Evolutionary conservation across 2,113 vertebrate genomes (phyloP).

Genomic region (Hystrix cristata): DNA sequence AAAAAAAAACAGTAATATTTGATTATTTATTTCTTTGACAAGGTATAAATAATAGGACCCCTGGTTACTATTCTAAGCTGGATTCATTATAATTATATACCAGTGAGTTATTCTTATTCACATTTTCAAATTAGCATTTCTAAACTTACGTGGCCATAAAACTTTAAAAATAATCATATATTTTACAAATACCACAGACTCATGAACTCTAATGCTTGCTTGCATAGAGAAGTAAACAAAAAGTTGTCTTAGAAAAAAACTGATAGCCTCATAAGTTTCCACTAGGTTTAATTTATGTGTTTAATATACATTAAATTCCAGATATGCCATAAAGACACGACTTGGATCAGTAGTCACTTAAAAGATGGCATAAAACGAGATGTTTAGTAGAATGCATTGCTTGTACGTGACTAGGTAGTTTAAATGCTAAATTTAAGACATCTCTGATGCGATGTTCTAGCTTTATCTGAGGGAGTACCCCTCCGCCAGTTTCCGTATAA

Average conservation of each 20-base stretch:
- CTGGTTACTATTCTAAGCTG: not conserved
- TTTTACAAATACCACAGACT: not conserved
- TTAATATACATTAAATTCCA: not conserved
- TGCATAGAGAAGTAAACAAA: not conserved
- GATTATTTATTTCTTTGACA: constrained; percentile 1
- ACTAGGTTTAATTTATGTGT: not conserved
- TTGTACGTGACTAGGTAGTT: not conserved
- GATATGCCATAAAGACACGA: not conserved
- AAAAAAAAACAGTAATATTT: constrained; percentile 11
- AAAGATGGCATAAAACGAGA: not conserved
- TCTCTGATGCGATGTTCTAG: not conserved
- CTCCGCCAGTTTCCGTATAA: constrained; percentile 2
- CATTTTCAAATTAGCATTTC: not conserved
- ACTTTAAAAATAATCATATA: not conserved
- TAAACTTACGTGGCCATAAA: constrained; percentile 1
- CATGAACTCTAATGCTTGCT: not conserved
- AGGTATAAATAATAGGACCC: not conserved
- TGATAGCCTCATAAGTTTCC: not conserved
- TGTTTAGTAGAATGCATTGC: not conserved
- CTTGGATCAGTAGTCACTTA: not conserved
- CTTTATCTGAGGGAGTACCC: not conserved
- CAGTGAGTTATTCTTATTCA: constrained; percentile 17
- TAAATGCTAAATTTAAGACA: not conserved
- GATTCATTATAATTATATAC: not conserved
- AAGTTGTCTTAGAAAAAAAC: constrained; percentile 3